A percentile compares a stretch with the other conserved stretches of the same genome.
These are phyloP conservation scores for Haliclona indistincta DNA, from an alignment of 37 sponge, comb jelly and placozoan genomes.

Conservation along the genomic window DNA sequence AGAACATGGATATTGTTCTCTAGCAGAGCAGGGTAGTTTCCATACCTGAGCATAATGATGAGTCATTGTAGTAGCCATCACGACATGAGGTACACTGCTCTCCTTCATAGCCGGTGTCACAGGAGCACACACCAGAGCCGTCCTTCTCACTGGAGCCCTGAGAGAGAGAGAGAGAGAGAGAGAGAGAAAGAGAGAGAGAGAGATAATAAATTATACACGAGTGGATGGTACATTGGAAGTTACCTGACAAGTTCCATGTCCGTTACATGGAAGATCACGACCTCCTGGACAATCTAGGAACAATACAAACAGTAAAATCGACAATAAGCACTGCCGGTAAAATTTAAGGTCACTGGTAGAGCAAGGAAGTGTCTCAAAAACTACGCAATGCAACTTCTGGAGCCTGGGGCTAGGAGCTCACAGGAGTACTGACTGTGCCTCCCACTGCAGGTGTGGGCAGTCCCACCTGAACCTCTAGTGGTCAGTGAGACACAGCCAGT, in stretches of 20 bases:
- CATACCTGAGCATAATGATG: too few relatives aligned
- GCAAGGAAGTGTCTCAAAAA: too few relatives aligned
- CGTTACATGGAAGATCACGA: slow-evolving; percentile 67
- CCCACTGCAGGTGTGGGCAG: not conserved
- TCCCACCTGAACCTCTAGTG: not conserved
- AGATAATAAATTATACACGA: not conserved
- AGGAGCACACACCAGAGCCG: slow-evolving; percentile 69
- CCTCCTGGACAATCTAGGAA: slow-evolving; percentile 83
- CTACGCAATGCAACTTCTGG: too few relatives aligned
- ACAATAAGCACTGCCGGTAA: too few relatives aligned
- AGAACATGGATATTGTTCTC: too few relatives aligned
- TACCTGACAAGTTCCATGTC: slow-evolving; percentile 82
- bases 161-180: not conserved
- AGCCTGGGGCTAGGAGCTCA: too few relatives aligned
- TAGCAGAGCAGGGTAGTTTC: too few relatives aligned
- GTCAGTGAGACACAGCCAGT: too few relatives aligned
- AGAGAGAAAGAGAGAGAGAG: not conserved
- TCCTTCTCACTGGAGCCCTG: slow-evolving; percentile 78
- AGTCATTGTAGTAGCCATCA: slow-evolving; percentile 61
- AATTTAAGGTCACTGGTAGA: too few relatives aligned
- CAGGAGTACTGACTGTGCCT: not conserved
- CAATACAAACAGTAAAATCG: too few relatives aligned
- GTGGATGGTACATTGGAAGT: not conserved
- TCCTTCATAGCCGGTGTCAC: slow-evolving; percentile 80
- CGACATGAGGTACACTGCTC: slow-evolving; percentile 67